Conservation (phyloP, 2,113 vertebrate genomes). For the Mirounga angustirostris region DNA sequence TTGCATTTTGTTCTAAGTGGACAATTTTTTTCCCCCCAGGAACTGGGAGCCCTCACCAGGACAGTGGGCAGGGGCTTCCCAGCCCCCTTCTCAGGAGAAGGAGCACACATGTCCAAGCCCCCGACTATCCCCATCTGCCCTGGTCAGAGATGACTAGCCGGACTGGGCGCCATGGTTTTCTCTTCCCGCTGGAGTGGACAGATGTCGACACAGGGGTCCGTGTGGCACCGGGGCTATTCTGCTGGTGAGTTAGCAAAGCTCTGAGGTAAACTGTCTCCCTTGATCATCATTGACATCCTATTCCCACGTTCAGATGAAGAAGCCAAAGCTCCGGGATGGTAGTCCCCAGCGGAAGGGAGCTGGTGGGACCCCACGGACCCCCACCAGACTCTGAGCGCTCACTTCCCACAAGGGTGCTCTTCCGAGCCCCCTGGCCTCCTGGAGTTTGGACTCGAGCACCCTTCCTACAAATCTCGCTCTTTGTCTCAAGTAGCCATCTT, state of each 20-base stretch:
- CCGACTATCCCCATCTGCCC: neutral
- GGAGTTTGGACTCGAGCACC: fast-evolving
- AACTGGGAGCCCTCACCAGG: neutral
- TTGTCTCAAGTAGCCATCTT: neutral
- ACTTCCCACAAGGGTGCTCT: no score
- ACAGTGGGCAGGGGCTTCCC: neutral
- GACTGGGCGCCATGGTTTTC: no score
- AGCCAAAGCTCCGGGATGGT: neutral
- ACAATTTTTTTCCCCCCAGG: no score
- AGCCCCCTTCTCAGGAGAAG: neutral
- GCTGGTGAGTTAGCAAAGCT: neutral
- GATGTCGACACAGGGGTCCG: neutral
- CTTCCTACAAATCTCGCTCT: neutral
- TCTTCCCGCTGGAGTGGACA: neutral
- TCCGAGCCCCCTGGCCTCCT: neutral
- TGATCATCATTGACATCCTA: neutral
- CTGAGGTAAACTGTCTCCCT: neutral
- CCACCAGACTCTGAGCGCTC: neutral
- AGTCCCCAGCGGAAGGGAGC: fast-evolving
- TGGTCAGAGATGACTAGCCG: neutral
- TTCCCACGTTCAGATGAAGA: neutral
- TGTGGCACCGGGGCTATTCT: neutral
- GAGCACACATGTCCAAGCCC: neutral
- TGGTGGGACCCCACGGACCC: no score
- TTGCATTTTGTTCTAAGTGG: neutral